These are phyloP conservation scores for Lethrus apterus DNA, from an alignment of 1,140 invertebrate genomes.

Conservation along the genomic window DNA sequence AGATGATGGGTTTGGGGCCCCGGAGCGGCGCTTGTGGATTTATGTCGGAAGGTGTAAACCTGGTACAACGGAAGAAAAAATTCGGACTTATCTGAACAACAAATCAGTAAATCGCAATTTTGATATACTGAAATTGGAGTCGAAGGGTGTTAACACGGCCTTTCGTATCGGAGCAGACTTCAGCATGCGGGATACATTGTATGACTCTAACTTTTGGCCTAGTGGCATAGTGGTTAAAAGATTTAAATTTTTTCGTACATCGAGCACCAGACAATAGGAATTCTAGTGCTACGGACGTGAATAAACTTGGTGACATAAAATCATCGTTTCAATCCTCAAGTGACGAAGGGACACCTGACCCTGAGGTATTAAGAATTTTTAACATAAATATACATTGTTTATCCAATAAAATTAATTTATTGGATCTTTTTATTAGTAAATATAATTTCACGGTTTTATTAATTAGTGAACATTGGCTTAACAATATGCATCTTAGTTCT, in stretches of 20 bases:
- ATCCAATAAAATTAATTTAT: neutral
- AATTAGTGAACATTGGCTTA: too few species aligned
- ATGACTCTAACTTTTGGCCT: neutral
- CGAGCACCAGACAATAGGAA: neutral
- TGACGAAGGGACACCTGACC: too few species aligned
- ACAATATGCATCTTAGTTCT: too few species aligned
- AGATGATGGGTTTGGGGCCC: neutral
- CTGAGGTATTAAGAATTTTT: too few species aligned
- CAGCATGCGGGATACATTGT: neutral
- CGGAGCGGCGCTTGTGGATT: neutral
- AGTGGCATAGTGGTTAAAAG: neutral
- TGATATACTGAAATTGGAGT: neutral
- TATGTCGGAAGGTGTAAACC: constrained; percentile 2
- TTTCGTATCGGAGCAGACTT: neutral
- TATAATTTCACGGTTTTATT: too few species aligned
- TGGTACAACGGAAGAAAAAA: neutral
- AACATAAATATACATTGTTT: neutral
- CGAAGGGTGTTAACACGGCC: neutral
- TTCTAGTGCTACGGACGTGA: neutral
- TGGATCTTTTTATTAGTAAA: too few species aligned
- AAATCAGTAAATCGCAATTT: neutral
- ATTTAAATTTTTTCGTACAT: constrained; percentile 1
- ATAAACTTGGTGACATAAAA: neutral
- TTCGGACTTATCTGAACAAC: neutral
- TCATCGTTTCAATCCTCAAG: too few species aligned